Base-by-base conservation (phyloP, 2,113 vertebrate genomes). In the Monopterus albus region DNA sequence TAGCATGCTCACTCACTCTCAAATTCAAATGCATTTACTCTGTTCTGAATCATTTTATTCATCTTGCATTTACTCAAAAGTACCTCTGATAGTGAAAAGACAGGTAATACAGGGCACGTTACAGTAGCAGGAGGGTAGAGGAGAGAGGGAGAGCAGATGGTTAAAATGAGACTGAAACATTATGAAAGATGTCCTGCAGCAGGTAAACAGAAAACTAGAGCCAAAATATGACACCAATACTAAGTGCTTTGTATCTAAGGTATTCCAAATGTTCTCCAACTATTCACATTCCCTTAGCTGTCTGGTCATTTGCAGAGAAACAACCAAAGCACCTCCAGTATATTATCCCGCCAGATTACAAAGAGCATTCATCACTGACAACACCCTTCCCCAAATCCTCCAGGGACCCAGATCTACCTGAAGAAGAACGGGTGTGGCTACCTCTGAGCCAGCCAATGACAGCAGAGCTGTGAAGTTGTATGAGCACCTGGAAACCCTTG, bases 401-500 rank as follows among this genome's bases (percentile, higher is more conserved):
- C 14, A 1, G 76, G 62, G 62, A 72, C 13, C 2, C 8, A 39
- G 35, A 84, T 71, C 68, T 38, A 63, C 45, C 45, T 9, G 35
- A 29, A 58, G 26, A 52, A 58, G 58, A 51, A 29, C 35, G 23
- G 46, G 25, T 64, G 50, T 23, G 6, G 67, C 64, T 46, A 56
- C 38, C 58, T 59, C 59, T 59, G 56, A 78, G 69, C 46, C 29
- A 50, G 29, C 56, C 65, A 53, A 18, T 63, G 81, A 68, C 52
- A 49, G 46, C 26, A 51, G 55, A 17, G 53, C 59, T 53, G 66
- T 53, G 68, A 76, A 74, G 72, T 52, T 35, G n/a, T 43, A 57
- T 49, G 75, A 72, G 70, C 75, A 66, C 69, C 72, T 75, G 75
- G 55, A 84, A 86, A 84, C 56, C 47, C 11, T 58, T 57, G 55